Conservation (phyloP, 2,113 vertebrate species). For the Sturnira hondurensis region DNA sequence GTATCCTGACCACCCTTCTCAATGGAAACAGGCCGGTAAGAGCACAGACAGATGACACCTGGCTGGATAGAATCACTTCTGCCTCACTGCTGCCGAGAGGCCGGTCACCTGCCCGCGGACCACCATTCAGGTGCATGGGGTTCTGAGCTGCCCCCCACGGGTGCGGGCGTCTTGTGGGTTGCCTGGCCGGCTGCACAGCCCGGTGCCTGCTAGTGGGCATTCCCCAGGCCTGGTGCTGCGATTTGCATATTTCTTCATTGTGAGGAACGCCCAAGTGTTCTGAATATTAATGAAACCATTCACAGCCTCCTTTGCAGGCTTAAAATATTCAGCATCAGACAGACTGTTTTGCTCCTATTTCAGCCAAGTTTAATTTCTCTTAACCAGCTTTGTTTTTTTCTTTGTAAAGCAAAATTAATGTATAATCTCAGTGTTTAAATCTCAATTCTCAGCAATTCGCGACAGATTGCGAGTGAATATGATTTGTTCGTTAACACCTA, state of each 20-base stretch:
- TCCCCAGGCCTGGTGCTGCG: not conserved
- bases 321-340: constrained; percentile 65
- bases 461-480: constrained; percentile 76
- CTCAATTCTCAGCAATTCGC: constrained; percentile 67
- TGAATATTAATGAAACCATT: constrained; percentile 62
- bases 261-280: constrained; percentile 11
- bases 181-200: rapidly evolving
- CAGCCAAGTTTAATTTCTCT: constrained; percentile 75
- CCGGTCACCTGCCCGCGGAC: too few species aligned
- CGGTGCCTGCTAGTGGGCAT: not conserved
- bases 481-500: constrained; percentile 78
- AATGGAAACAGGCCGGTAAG: not conserved
- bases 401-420: constrained; percentile 70
- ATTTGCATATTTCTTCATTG: constrained; percentile 4
- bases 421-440: constrained; percentile 72
- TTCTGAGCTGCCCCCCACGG: not conserved
- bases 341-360: constrained; percentile 48
- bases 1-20: not conserved
- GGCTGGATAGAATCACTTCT: not conserved
- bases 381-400: constrained; percentile 38
- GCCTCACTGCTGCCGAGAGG: not conserved
- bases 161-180: not conserved
- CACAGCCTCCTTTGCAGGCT: constrained; percentile 39
- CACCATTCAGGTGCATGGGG: not conserved
- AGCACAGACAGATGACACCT: not conserved